Conservation (phyloP, 1,140 invertebrate species). For the Drosophila leontia region DNA sequence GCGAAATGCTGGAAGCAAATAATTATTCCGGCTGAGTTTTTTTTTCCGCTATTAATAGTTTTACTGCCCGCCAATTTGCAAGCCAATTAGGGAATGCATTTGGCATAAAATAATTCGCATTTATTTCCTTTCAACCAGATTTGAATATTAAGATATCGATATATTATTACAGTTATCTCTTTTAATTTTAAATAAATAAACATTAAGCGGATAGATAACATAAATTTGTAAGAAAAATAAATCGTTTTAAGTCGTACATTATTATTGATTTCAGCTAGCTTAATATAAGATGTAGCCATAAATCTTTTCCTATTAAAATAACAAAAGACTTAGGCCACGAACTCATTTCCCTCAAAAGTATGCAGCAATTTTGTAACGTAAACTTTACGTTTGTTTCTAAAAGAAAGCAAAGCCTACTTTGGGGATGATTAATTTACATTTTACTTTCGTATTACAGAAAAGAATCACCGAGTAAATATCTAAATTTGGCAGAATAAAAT, state of each 20-base stretch:
- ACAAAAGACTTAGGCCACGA: conserved; percentile 73
- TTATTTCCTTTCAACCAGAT: background rate
- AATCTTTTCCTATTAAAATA: conserved; percentile 1
- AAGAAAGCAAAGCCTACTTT: conserved; percentile 31
- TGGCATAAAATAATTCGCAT: conserved; percentile 5
- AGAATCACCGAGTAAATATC: background rate
- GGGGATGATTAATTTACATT: conserved; percentile 4
- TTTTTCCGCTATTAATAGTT: conserved; percentile 2
- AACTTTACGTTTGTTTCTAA: background rate
- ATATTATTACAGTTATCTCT: background rate
- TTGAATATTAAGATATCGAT: background rate
- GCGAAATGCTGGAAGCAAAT: conserved; percentile 5
- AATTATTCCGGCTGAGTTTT: conserved; percentile 6
- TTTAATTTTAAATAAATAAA: background rate
- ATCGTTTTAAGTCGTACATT: background rate
- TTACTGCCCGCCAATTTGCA: conserved; percentile 12
- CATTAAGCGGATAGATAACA: too few relatives aligned
- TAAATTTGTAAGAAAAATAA: background rate
- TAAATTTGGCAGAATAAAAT: background rate
- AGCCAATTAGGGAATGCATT: conserved; percentile 18
- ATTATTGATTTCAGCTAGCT: background rate
- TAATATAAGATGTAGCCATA: background rate
- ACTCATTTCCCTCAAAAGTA: conserved; percentile 16
- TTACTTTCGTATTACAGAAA: background rate
- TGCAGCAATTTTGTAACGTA: conserved; percentile 17